A percentile compares a stretch with the other conserved stretches of the same genome.
phyloP scores from a whole-genome alignment of 2,888 invertebrate genomes.

The Cordilura impudica region DNA sequence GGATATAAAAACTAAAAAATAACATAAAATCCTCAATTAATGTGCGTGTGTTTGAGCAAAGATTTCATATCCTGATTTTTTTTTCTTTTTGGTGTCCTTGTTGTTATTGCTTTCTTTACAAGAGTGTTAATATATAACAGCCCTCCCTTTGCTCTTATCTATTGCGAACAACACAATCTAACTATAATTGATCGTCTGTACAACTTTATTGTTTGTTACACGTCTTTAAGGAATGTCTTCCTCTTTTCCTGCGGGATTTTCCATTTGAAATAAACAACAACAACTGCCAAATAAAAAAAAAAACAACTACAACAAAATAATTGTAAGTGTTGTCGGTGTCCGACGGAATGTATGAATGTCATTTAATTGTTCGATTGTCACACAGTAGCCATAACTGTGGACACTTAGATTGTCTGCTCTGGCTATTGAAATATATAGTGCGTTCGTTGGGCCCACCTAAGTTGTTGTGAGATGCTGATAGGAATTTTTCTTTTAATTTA shows the following conservation, averaged over 20 bases:
- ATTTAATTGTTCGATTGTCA: slow-evolving; percentile 56
- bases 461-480: slow-evolving; percentile 37
- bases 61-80: neutral
- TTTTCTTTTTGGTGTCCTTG: neutral
- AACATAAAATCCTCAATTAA: neutral
- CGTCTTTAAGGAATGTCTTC: slow-evolving; percentile 44
- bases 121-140: slow-evolving; percentile 29
- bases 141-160: slow-evolving; percentile 2
- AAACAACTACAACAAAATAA: neutral
- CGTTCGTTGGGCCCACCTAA: slow-evolving; percentile 53
- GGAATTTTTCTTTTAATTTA: slow-evolving; percentile 30
- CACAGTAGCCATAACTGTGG: slow-evolving; percentile 53
- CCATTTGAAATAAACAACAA: slow-evolving; percentile 11
- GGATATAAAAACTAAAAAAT: neutral
- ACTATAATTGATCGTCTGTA: slow-evolving; percentile 46
- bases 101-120: neutral
- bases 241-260: slow-evolving; percentile 37
- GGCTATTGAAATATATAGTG: slow-evolving; percentile 48
- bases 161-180: slow-evolving; percentile 16
- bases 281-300: slow-evolving; percentile 9
- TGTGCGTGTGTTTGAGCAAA: neutral
- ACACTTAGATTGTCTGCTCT: slow-evolving; percentile 55
- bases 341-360: slow-evolving; percentile 24
- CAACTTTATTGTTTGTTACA: slow-evolving; percentile 27
- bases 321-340: neutral